Evolutionary conservation across 1,140 invertebrate genomes (phyloP), one percentile per base, ranked within the genome.

Genomic region (Drosophila littoralis): DNA sequence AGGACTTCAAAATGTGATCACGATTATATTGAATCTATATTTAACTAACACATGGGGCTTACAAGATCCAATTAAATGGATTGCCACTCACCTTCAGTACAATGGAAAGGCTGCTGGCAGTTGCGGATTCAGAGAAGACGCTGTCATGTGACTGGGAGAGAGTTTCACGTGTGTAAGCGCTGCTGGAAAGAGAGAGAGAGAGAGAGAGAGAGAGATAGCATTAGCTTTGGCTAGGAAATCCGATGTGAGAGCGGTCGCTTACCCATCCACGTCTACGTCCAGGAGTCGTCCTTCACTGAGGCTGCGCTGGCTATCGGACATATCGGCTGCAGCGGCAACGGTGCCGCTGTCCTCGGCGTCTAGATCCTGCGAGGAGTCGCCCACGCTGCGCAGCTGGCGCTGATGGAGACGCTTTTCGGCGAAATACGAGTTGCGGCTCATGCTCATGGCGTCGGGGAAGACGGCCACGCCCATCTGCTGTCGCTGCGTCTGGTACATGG

Each of bases 91-190:
- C 91, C 88, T 91, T 91, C 9, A 92, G 63, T 28, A 91, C 86
- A 32, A 91, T 91, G 6, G 91, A 92, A 3, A 92, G 81, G 57
- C 89, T 92, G 79, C 91, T 92, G 57, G 91, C 91, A 36, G 91
- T 92, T 35, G 91, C 91, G 38, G 91, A 92, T 75, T 92, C 91
- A 8, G 91, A 92, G 64, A 92, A 92, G 66, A 92, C 91, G 69
- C 91, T 92, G 59, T 92, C 91, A 54, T 92, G 91, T 10, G 91
- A 92, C 57, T 92, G 91, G 12, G 91, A 92, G 12, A 92, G 76
- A 36, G 71, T 71, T 57, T 92, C 91, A 13, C 91, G 74, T 35
- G 68, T 79, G 66, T 83, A 92, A 46, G 90, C 91, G 50, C 91
- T 92, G 67, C 4, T 67, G 52, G 6, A 13, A 33, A 71, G 40